Base-by-base conservation (phyloP, 23 tunicate species). In the Trididemnum miniatum region DNA sequence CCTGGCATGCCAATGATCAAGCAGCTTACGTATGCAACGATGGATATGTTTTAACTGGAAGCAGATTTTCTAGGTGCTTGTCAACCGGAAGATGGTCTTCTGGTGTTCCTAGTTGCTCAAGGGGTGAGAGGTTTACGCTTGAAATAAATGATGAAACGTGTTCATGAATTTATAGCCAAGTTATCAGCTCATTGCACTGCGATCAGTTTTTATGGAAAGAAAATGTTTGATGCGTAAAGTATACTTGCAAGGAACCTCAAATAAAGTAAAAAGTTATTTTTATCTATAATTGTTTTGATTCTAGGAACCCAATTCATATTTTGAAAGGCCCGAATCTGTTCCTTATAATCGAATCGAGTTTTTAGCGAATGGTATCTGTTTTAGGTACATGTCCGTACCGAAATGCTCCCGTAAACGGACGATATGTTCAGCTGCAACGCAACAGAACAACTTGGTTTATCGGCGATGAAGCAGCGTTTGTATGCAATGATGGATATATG, bases 381-480 rank as follows among this genome's bases (percentile, higher is more conserved):
- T 9, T 26, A 62, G 67, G 67, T 12, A 25, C 29, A 12, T 69
- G 75, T 34, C 38, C 75, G n/a, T 37, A 69, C n/a, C 75, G 75
- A 7, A 35, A 9, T 5, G 37, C 75, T 7, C 75, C 75, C 2
- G 12, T 2, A 5, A 5, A 5, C n/a, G 75, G 75, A 31, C 15
- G 75, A 31, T 69, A 69, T 24, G 5, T 37, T 30, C 15, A 9
- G 20, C 12, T 2, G 12, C 75, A 69, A 69, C 20, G 39, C 4
- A 3, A 9, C 29, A 69, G 31, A 34, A 27, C 38, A 12, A n/a
- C 31, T 29, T 69, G 75, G 75, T 31, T 4, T 32, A 37, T 69
- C 20, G n/a, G 31, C n/a, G 75, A 69, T n/a, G 40, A 31, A 31
- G 75, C 75, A 15, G 12, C 20, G 7, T 69, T 27, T 34, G 26